phyloP scores from a whole-genome alignment of 2,888 invertebrate genomes.

The Pyrrhia umbra region DNA sequence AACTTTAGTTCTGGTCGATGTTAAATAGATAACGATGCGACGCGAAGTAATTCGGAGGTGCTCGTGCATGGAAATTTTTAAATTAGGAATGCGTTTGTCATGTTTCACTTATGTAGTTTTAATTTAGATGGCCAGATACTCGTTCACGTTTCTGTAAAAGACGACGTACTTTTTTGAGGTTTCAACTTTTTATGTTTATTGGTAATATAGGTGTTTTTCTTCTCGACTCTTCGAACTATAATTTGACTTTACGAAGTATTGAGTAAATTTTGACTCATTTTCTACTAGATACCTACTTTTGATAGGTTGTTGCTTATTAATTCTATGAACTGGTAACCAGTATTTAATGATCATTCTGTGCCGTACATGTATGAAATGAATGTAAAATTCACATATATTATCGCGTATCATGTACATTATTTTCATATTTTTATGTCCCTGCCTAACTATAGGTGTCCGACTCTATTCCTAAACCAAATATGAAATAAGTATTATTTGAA shows the following conservation, averaged over 20 bases:
- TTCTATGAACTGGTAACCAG: not conserved
- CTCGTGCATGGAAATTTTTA: conserved; percentile 70
- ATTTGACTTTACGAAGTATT: not conserved
- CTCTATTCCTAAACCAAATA: not conserved
- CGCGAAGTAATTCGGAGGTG: conserved; percentile 57
- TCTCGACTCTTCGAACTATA: not conserved
- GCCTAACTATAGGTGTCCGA: not conserved
- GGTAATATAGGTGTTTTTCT: not conserved
- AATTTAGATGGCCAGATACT: conserved; percentile 32
- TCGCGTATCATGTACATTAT: too few species aligned
- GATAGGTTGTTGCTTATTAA: not conserved
- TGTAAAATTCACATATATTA: too few species aligned
- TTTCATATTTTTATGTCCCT: too few species aligned
- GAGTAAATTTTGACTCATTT: not conserved
- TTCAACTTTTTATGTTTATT: not conserved
- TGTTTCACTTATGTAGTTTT: conserved; percentile 52
- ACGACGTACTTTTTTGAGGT: not conserved
- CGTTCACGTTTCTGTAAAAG: conserved; percentile 10
- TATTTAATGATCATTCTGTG: too few species aligned
- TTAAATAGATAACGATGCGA: conserved; percentile 57
- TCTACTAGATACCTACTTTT: not conserved
- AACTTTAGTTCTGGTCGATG: conserved; percentile 62
- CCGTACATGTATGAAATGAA: too few species aligned
- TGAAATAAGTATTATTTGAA: not conserved
- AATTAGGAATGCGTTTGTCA: conserved; percentile 73